Conservation (phyloP, 2,113 vertebrate genomes). For the Lagenorhynchus albirostris region DNA sequence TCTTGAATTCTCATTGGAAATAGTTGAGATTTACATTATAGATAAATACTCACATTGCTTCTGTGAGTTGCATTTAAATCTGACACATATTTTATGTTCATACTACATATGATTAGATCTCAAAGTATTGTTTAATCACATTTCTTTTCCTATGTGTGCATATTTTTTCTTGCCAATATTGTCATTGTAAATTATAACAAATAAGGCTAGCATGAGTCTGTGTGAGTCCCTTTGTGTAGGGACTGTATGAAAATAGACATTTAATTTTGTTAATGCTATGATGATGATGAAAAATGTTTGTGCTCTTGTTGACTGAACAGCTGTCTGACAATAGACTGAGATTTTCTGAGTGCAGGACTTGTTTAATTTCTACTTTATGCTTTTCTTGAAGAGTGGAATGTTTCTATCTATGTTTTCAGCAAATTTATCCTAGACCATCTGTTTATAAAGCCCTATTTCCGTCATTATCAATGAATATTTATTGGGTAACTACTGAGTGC, state of each 20-base stretch:
- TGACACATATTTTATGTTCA: not conserved
- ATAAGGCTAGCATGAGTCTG: not conserved
- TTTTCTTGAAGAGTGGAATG: constrained; percentile 55
- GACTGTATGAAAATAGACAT: constrained; percentile 30
- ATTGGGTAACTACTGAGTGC: constrained; percentile 64
- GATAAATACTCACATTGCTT: not conserved
- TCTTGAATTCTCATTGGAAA: not conserved
- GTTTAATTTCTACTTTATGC: constrained; percentile 46
- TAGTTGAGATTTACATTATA: not conserved
- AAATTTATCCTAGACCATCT: constrained; percentile 55
- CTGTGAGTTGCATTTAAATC: not conserved
- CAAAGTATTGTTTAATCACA: constrained; percentile 10
- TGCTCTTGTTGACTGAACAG: constrained; percentile 45
- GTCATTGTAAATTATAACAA: constrained; percentile 37
- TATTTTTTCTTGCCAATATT: constrained; percentile 22
- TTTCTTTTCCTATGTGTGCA: constrained; percentile 8
- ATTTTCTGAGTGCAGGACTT: constrained; percentile 47
- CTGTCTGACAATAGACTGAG: constrained; percentile 33
- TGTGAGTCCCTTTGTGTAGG: not conserved
- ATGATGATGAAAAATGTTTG: constrained; percentile 62
- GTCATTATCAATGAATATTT: constrained; percentile 76
- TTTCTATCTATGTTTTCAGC: constrained; percentile 53
- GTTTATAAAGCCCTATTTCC: constrained; percentile 61
- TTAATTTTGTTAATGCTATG: constrained; percentile 42
- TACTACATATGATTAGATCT: not conserved